Evolutionary conservation across 2,113 vertebrate species (phyloP), one percentile per base, ranked within the genome.

Genomic region (Rhegmatorhina hoffmannsi): DNA sequence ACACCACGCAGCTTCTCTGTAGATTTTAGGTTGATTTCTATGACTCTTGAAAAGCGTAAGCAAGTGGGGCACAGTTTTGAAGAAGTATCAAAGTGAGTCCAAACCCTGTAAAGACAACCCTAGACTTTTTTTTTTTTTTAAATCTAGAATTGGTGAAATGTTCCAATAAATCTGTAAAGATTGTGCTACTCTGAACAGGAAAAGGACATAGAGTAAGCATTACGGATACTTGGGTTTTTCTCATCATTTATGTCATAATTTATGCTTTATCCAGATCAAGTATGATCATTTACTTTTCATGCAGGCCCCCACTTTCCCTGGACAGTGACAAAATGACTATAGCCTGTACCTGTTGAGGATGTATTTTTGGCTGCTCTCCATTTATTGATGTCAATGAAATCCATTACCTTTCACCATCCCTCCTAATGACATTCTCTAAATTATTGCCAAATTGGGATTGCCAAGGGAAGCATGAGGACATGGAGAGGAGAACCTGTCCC

Each of bases 311-410:
- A 47, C 31, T 85, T 85, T 79, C 31, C 31, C 78, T 40, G 53
- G 40, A 46, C 17, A 49, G n/a, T 68, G 62, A 64, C 53, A 36
- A 62, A 85, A 77, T 46, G 7, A 8, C 13, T 55, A 58, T 38
- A 83, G 23, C 33, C 74, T 82, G 20, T 87, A 85, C 49, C 49
- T 69, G 28, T 73, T 80, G 53, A 87, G 34, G 34, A 58, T 62
- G 10, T 56, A 25, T 82, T 85, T 66, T 72, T 88, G 75, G 62
- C 75, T 76, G 15, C 69, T 70, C 20, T 40, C 75, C 85, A 83
- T 82, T 80, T 90, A 85, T 43, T 62, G 75, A 92, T 90, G 56
- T 10, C 23, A 33, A 52, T 43, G 70, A 83, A 92, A 91, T 93
- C 52, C 46, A 66, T 69, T 85, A 55, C 46, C 17, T 76, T 82